Conservation (phyloP, 1,140 invertebrate species). For the Aphaenogaster floridana region DNA sequence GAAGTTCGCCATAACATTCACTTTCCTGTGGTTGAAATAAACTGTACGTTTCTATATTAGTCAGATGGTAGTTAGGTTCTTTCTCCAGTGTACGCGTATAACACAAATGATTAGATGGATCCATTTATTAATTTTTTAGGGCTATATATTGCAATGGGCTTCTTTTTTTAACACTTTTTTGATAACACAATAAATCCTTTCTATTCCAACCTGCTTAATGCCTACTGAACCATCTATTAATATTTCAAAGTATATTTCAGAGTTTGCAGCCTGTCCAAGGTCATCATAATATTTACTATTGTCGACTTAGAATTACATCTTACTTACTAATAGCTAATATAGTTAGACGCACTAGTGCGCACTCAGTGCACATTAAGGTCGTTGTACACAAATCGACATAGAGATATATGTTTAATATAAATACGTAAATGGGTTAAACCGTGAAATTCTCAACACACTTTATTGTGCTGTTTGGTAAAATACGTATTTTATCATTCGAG, state of each 20-base stretch:
- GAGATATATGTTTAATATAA: too few relatives aligned
- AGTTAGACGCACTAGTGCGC: too few relatives aligned
- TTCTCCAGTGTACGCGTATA: background rate
- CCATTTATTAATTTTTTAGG: background rate
- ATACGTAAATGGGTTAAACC: too few relatives aligned
- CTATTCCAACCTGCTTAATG: background rate
- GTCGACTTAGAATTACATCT: background rate
- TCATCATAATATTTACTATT: constrained; percentile 33
- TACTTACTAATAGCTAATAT: background rate
- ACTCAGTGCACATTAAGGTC: too few relatives aligned
- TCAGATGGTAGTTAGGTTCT: constrained; percentile 6
- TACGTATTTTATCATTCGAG: too few relatives aligned
- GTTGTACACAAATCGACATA: too few relatives aligned
- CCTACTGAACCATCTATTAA: too few relatives aligned
- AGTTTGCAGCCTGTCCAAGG: background rate
- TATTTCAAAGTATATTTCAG: background rate
- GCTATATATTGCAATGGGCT: background rate
- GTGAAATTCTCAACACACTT: too few relatives aligned
- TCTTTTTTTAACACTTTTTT: background rate
- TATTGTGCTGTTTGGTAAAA: too few relatives aligned
- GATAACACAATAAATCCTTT: background rate
- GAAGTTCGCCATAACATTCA: background rate
- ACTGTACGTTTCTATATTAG: background rate
- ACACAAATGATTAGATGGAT: constrained; percentile 18
- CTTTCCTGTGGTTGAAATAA: background rate